These are phyloP conservation scores for Drosophila mettleri DNA, from an alignment of 2,888 invertebrate species.

Conservation along the genomic window DNA sequence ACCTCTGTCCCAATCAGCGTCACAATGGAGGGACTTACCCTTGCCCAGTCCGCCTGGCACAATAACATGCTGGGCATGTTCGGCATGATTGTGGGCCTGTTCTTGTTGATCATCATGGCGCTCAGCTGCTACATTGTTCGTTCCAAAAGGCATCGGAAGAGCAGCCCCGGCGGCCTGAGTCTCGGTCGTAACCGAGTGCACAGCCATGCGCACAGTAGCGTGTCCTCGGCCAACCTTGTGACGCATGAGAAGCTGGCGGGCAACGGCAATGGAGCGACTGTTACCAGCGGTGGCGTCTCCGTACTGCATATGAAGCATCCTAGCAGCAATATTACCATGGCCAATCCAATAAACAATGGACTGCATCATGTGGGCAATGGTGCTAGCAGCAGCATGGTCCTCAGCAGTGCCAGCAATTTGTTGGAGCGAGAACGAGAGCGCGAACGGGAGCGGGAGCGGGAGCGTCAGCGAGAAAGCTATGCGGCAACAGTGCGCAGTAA, in stretches of 20 bases:
- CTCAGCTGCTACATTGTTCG: conserved; percentile 92
- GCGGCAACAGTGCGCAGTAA: conserved; percentile 87
- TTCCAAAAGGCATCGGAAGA: conserved; percentile 85
- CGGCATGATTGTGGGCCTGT: conserved; percentile 90
- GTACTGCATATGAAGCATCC: conserved; percentile 82
- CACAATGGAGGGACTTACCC: conserved; percentile 86
- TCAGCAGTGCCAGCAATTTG: conserved; percentile 87
- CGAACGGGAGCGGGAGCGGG: conserved; percentile 84
- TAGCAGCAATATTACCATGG: conserved; percentile 81
- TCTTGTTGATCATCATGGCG: conserved; percentile 90
- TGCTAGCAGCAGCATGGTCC: conserved; percentile 87
- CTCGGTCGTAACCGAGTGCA: conserved; percentile 84
- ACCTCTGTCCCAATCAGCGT: conserved; percentile 89
- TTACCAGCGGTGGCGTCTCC: conserved; percentile 79
- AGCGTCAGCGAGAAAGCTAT: conserved; percentile 84
- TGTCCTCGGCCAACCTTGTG: conserved; percentile 84
- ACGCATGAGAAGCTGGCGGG: conserved; percentile 82
- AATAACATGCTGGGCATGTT: conserved; percentile 87
- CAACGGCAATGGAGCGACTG: conserved; percentile 69
- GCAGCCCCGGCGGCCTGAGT: conserved; percentile 69
- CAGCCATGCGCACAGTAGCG: conserved; percentile 83
- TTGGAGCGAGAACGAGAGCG: conserved; percentile 85
- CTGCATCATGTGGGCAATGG: conserved; percentile 74
- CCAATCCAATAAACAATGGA: conserved; percentile 83
- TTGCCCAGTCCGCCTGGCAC: conserved; percentile 85